Evolutionary conservation across 2,888 invertebrate species (phyloP), one percentile per base, ranked within the genome.

Genomic region (Erebia aethiops): DNA sequence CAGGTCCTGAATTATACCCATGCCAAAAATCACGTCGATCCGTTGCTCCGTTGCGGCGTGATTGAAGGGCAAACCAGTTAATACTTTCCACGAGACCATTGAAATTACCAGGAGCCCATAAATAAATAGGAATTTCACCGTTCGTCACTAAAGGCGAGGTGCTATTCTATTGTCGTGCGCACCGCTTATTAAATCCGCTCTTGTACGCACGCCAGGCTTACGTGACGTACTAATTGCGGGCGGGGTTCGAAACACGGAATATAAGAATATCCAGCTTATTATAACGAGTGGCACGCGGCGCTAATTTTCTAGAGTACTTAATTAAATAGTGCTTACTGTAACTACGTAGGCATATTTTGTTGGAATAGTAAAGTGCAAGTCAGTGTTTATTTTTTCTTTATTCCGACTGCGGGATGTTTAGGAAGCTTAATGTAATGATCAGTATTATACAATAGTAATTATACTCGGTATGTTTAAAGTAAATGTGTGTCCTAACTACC

Each of bases 141-240:
- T 80, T 80, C 79, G 77, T 80, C 77, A 78, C 77, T 77, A 71
- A 63, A 75, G 82, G 80, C 75, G 83, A 80, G 82, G 81, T 80
- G 77, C 80, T 80, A 81, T 82, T 79, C 82, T 80, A 74, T 77
- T 87, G 79, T 83, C 88, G 88, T 90, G 90, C 82, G 75, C 72
- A 66, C 61, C 74, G 77, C 82, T 88, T 88, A 89, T 90, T 91
- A 90, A 86, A 86, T 84, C 81, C 81, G 82, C 81, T 82, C 83
- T 84, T 78, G 85, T 80, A 83, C 84, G 84, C 89, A 90, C 91
- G 89, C 90, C 84, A 89, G 70, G 81, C 82, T 81, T 76, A 78
- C 79, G 77, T 85, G 86, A 85, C 87, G 69, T 72, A 71, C 76
- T 77, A 78, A 78, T 78, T 77, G 77, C 73, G 76, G 74, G 73